phyloP scores from a whole-genome alignment of 2,888 invertebrate genomes.

The Hydriomena furcata region DNA sequence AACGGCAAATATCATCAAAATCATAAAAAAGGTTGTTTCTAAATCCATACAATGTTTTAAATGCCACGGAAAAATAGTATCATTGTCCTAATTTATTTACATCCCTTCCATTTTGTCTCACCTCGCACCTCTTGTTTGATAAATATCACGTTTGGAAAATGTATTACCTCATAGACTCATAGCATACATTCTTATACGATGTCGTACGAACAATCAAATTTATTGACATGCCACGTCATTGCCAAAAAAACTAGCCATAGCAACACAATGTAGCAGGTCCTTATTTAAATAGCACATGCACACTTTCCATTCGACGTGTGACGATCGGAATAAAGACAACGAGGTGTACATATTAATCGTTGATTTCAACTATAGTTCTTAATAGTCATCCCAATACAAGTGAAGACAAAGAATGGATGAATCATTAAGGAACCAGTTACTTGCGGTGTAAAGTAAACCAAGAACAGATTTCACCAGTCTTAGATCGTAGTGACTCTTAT shows the following conservation, averaged over 20 bases:
- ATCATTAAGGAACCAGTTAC: conserved; percentile 12
- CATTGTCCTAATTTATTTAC: too few relatives aligned
- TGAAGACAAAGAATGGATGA: conserved; percentile 11
- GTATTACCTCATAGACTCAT: too few relatives aligned
- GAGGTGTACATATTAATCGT: conserved; percentile 21
- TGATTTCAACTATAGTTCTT: conserved; percentile 16
- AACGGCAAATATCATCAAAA: too few relatives aligned
- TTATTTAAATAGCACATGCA: conserved; percentile 14
- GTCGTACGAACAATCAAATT: conserved; percentile 23
- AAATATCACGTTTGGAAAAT: too few relatives aligned
- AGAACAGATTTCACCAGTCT: too few relatives aligned
- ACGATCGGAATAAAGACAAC: conserved; percentile 9
- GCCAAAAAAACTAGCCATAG: conserved; percentile 27
- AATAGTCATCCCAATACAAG: conserved; percentile 22
- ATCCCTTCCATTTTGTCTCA: too few relatives aligned
- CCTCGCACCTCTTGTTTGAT: too few relatives aligned
- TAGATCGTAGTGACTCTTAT: too few relatives aligned
- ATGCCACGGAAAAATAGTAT: too few relatives aligned
- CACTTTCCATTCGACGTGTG: conserved; percentile 19
- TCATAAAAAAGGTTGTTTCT: too few relatives aligned
- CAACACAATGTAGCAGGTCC: conserved; percentile 14
- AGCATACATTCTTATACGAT: not conserved
- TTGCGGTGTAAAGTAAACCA: not conserved
- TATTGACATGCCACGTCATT: conserved; percentile 37
- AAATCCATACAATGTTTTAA: too few relatives aligned